A percentile compares a stretch with the other conserved stretches of the same genome.
These are phyloP conservation scores for Yponomeuta malinellus DNA, from an alignment of 2,888 invertebrate species.

Conservation along the genomic window DNA sequence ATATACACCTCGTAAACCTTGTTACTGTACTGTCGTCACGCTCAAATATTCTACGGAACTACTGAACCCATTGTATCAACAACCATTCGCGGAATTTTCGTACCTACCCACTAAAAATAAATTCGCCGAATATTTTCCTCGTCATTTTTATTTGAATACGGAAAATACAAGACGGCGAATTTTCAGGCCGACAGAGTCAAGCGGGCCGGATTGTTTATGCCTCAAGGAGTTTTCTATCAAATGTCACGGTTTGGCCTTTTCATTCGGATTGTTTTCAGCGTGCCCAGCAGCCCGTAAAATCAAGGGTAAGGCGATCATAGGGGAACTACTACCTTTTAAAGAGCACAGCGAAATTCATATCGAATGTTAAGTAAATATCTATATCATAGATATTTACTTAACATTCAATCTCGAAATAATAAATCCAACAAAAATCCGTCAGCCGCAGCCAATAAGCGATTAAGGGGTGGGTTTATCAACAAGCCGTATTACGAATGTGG, in stretches of 20 bases:
- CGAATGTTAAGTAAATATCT: too few relatives aligned
- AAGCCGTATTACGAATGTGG: constrained; percentile 7
- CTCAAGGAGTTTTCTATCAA: constrained; percentile 61
- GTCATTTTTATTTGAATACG: background rate
- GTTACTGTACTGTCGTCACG: background rate
- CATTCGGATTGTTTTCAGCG: constrained; percentile 46
- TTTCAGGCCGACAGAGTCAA: constrained; percentile 26
- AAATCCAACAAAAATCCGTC: background rate
- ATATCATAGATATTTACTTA: background rate
- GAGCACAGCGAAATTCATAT: background rate
- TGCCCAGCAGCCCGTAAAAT: constrained; percentile 54
- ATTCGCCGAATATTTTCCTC: background rate
- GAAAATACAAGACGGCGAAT: constrained; percentile 6
- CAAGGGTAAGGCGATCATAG: constrained; percentile 30
- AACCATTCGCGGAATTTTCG: background rate
- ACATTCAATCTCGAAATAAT: background rate
- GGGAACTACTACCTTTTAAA: constrained; percentile 13
- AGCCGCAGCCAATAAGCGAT: constrained; percentile 3
- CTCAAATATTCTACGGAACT: background rate
- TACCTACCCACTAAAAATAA: background rate
- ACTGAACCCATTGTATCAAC: background rate
- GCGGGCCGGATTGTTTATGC: constrained; percentile 43
- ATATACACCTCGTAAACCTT: background rate
- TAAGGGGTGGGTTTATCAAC: constrained; percentile 11
- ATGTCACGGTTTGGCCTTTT: constrained; percentile 57